These are phyloP conservation scores for Rhopalosiphum padi DNA, from an alignment of 1,140 invertebrate genomes.

Conservation along the genomic window DNA sequence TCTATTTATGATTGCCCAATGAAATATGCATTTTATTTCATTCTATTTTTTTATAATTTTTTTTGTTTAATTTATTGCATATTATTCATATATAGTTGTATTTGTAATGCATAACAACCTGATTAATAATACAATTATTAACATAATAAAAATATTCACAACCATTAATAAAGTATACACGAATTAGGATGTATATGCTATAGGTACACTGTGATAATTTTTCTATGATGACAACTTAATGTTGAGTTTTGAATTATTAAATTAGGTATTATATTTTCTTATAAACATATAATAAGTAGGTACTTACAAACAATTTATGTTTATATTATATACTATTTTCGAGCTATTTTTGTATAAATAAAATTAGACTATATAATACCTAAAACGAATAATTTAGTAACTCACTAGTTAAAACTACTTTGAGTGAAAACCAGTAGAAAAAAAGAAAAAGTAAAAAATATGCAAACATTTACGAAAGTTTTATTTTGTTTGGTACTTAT, in stretches of 20 bases:
- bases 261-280: background rate
- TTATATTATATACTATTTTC: background rate
- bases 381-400: background rate
- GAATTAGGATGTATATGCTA: background rate
- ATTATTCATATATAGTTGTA: background rate
- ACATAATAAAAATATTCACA: background rate
- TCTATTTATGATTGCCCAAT: background rate
- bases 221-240: background rate
- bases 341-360: background rate
- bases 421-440: background rate
- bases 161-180: background rate
- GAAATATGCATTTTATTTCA: background rate
- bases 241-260: background rate
- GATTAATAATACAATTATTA: background rate
- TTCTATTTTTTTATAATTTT: background rate
- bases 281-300: background rate
- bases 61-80: no score
- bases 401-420: background rate
- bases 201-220: background rate
- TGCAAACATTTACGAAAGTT: conserved; percentile 7
- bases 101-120: background rate
- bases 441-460: background rate
- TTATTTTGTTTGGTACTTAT: background rate
- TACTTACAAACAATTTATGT: background rate
- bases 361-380: background rate